Base-by-base conservation (phyloP, 2,888 invertebrate genomes). In the Chirona hameri region DNA sequence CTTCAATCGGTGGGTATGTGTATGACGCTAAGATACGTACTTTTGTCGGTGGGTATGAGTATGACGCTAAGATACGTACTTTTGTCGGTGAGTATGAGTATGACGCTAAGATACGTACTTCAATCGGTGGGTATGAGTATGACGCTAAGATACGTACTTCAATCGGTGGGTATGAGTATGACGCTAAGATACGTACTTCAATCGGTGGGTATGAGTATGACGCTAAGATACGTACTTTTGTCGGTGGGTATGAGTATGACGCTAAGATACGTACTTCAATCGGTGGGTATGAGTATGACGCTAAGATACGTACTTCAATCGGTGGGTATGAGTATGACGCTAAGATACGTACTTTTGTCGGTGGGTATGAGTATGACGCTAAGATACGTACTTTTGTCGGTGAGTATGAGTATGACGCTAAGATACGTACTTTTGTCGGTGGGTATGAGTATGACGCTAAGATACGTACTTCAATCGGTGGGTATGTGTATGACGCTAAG, bases 41-140 rank as follows among this genome's bases (percentile, higher is more conserved):
- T 84, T 83, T 94, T 96, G 88, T 99, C 99, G 0, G 99, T 98
- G 79, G 97, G 91, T 86, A 99, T 94, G 87, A 99, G 98, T 86
- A 99, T 95, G 46, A 99, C 93, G 84, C 98, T n/a, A n/a, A n/a
- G n/a, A n/a, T n/a, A 21, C 12, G 21, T 24, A 60, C 60, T 60
- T 60, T 24, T 1, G 60, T 60, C n/a, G 60, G 60, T 60, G 60
- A 60, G 60, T 24, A 60, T 60, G 60, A 18, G 60, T 60, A 60
- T 72, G 46, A 46, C 39, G n/a, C 27, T 2, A 21, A 18, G n/a
- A 27, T 24, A 48, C 81, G 55, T 60, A 84, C 85, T 84, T 83
- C 94, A 96, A 88, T 99, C 99, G 0, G 99, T 98, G 79, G 97
- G 91, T 86, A 99, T 94, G 87, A 99, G 98, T 86, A 99, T 95